These are phyloP conservation scores for Macroglossus sobrinus DNA, from an alignment of 2,113 vertebrate species.

Conservation along the genomic window DNA sequence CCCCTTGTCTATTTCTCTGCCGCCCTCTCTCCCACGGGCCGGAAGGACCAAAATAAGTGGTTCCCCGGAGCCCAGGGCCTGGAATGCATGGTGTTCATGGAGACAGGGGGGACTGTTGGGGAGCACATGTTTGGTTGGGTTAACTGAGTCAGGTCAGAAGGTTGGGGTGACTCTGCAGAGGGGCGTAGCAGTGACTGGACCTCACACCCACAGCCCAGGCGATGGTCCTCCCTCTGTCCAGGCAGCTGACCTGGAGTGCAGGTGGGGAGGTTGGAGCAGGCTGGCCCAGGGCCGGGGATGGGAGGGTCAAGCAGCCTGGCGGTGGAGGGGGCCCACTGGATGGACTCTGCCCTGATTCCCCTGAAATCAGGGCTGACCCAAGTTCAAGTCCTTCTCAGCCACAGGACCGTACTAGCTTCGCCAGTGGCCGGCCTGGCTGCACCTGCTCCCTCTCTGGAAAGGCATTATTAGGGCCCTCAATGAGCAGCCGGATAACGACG, in stretches of 20 bases:
- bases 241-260: neutral
- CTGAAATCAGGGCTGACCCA: neutral
- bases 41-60: neutral
- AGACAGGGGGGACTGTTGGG: neutral
- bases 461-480: fast-evolving
- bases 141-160: neutral
- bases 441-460: neutral
- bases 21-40: neutral
- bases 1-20: neutral
- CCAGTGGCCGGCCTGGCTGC: too few species aligned
- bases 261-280: neutral
- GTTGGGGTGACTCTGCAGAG: neutral
- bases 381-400: neutral
- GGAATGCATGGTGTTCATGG: fast-evolving
- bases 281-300: fast-evolving
- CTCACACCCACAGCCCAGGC: too few species aligned
- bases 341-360: neutral
- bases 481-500: fast-evolving
- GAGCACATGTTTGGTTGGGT: neutral
- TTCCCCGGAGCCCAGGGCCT: neutral
- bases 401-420: fast-evolving
- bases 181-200: fast-evolving
- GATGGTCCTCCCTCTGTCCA: neutral
- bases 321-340: fast-evolving
- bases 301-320: neutral